These are phyloP conservation scores for Phodopus roborovskii DNA, from an alignment of 2,113 vertebrate genomes.

Conservation along the genomic window DNA sequence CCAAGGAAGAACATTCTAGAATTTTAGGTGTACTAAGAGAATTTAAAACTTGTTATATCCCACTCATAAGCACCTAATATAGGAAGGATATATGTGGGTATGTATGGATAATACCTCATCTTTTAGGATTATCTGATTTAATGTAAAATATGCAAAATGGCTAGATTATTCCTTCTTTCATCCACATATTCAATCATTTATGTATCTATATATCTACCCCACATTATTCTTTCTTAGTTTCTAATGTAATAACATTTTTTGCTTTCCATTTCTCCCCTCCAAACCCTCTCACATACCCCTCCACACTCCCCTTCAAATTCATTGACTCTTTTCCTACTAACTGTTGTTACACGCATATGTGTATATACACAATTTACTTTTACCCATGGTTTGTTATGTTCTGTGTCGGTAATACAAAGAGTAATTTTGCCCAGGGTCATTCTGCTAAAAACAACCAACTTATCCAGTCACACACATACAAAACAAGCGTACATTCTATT, in stretches of 20 bases:
- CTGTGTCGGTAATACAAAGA: neutral
- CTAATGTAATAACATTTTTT: neutral
- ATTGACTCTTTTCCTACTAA: too few species aligned
- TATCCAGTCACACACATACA: neutral
- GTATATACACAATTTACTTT: neutral
- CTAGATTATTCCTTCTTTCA: neutral
- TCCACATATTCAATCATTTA: neutral
- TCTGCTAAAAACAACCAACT: neutral
- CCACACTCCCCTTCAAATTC: neutral
- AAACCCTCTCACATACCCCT: neutral
- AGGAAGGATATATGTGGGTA: neutral
- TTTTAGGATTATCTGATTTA: conserved; percentile 26
- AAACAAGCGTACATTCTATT: neutral
- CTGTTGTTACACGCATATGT: neutral
- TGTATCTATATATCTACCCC: neutral
- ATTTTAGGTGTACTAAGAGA: neutral
- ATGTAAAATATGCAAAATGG: neutral
- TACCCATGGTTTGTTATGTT: neutral
- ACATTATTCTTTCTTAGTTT: neutral
- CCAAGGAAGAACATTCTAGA: conserved; percentile 71
- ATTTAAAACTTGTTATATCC: neutral
- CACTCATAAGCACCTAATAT: conserved; percentile 31
- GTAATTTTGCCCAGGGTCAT: neutral
- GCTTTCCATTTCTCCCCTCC: neutral
- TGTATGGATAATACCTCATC: neutral